Evolutionary conservation across 2,797 vertebrate species (phyloP).

Genomic region (Chromobotia macracanthus): DNA sequence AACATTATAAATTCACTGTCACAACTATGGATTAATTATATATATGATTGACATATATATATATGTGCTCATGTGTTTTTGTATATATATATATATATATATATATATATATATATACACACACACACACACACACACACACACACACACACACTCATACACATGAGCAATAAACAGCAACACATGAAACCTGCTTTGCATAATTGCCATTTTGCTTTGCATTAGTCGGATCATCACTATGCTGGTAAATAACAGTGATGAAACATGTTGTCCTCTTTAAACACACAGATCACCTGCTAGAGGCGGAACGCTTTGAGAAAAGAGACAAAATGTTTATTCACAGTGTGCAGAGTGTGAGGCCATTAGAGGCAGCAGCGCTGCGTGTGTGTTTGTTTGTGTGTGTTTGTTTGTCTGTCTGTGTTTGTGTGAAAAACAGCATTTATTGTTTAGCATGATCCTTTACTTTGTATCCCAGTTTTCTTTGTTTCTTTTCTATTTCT

Average conservation of each 20-base stretch:
- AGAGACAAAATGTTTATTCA: constrained; percentile 40
- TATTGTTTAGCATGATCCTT: no score
- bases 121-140: no score
- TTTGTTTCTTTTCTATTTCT: constrained; percentile 4
- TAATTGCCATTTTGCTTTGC: constrained; percentile 42
- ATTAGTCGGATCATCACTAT: constrained; percentile 37
- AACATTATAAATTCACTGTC: no score
- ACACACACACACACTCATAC: no score
- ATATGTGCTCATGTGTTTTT: no score
- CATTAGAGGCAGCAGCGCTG: constrained; percentile 44
- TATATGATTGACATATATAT: no score
- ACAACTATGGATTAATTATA: no score
- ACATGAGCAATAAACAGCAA: constrained; percentile 36
- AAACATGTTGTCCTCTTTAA: constrained; percentile 26
- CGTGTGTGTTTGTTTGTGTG: no score
- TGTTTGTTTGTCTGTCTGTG: constrained; percentile 8
- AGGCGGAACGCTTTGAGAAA: background rate
- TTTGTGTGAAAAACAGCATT: background rate
- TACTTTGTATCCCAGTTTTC: no score
- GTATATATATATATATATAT: no score
- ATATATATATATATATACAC: no score
- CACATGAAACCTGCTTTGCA: constrained; percentile 32
- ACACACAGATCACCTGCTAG: constrained; percentile 35
- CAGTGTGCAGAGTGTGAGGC: constrained; percentile 32
- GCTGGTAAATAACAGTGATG: constrained; percentile 34